Base-by-base conservation (phyloP, 2,888 invertebrate species). In the Nycteola revayana region DNA sequence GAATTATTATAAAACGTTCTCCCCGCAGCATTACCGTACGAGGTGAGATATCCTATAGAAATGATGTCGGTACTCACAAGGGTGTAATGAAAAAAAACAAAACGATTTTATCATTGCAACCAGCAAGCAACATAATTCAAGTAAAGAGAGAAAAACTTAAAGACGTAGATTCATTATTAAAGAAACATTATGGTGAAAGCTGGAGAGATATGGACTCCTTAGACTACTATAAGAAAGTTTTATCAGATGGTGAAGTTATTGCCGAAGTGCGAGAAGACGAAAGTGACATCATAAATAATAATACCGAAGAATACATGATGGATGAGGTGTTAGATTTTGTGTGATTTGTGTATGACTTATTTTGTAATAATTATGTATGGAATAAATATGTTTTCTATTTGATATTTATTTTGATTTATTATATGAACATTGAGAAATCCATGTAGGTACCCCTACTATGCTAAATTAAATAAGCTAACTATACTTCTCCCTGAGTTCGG, bases 381-480 rank as follows among this genome's bases (percentile, higher is more conserved):
- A 30, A 30, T 30, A 23, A 30, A 30, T 24, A 24, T 31, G 24
- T 31, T 17, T 24, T 31, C 25, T 31, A 25, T 24, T 31, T 31
- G 31, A 31, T 31, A 17, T 31, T 31, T 31, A 31, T 31, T 31
- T 31, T 31, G 24, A 17, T 31, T 31, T 31, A 31, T 31, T 31
- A 24, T 31, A 31, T 31, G 24, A 31, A 24, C 11, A 31, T 25
- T 31, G 24, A 23, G 31, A 31, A 24, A 31, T 31, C 23, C 22
- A 30, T 30, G n/a, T n/a, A n/a, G n/a, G 30, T 30, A 23, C 9
- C 22, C 22, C 20, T 20, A 25, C 25, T 10, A 25, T 17, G 7
- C 27, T 14, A n/a, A n/a, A n/a, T n/a, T n/a, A n/a, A n/a, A n/a
- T n/a, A n/a, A n/a, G n/a, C n/a, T n/a, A n/a, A 23, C 23, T 23